phyloP scores from a whole-genome alignment of 2,113 vertebrate genomes.

The Cheilinus undulatus region DNA sequence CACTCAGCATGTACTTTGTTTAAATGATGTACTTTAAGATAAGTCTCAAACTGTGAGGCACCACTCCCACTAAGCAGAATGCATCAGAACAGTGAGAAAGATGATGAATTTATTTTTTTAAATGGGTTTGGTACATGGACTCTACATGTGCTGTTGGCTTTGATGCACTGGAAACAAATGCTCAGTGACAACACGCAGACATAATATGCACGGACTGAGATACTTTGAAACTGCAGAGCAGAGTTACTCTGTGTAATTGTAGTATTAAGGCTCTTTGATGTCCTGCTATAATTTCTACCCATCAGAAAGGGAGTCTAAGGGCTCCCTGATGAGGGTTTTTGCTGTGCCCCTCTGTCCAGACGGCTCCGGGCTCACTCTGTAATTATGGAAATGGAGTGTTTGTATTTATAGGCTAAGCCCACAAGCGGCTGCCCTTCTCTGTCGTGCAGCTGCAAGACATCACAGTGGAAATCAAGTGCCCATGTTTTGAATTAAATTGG shows the following conservation, averaged over 20 bases:
- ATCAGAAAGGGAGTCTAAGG: constrained; percentile 78
- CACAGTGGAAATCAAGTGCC: constrained; percentile 83
- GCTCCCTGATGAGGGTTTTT: constrained; percentile 79
- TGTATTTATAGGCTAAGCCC: constrained; percentile 94
- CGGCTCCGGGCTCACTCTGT: constrained; percentile 88
- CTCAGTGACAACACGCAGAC: constrained; percentile 67
- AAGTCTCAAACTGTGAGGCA: background rate
- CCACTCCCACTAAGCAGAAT: background rate
- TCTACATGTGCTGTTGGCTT: constrained; percentile 53
- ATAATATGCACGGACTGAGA: constrained; percentile 44
- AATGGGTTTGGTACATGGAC: constrained; percentile 46
- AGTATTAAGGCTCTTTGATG: constrained; percentile 83
- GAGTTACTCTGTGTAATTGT: constrained; percentile 78
- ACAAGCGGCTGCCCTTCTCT: constrained; percentile 87
- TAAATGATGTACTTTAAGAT: background rate
- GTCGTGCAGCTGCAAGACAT: constrained; percentile 89
- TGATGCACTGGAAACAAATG: constrained; percentile 62
- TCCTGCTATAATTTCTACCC: constrained; percentile 78
- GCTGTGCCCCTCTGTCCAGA: constrained; percentile 84
- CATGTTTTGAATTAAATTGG: constrained; percentile 62
- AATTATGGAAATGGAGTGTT: constrained; percentile 92
- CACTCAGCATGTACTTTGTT: background rate
- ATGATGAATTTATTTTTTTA: constrained; percentile 12
- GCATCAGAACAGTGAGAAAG: background rate
- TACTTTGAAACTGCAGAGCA: constrained; percentile 72